These are phyloP conservation scores for Ophiothrix spiculata DNA, from an alignment of 35 echinoderm and acorn worm genomes.

Conservation along the genomic window DNA sequence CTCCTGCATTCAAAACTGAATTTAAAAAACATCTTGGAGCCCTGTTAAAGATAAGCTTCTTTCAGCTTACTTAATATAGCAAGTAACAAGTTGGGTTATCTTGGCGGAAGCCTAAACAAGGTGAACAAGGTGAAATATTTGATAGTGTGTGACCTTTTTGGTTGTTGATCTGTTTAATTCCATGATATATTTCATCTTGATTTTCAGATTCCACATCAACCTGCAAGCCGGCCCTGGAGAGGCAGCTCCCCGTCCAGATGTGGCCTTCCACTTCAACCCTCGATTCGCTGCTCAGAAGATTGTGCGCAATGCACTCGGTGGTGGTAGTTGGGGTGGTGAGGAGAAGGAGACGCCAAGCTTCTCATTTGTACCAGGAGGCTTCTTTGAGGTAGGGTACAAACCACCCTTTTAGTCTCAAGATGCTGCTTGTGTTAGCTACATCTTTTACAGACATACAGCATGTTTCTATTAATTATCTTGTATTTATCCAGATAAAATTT, in stretches of 20 bases:
- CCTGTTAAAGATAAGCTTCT: no score
- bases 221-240: constrained; percentile 59
- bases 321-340: constrained; percentile 67
- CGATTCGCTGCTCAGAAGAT: constrained; percentile 52
- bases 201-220: constrained; percentile 74
- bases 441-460: no score
- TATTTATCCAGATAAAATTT: no score
- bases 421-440: neutral
- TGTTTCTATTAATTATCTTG: no score
- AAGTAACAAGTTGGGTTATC: no score
- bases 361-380: constrained; percentile 63
- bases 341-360: constrained; percentile 57
- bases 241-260: constrained; percentile 38
- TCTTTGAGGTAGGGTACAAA: constrained; percentile 83
- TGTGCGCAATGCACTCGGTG: constrained; percentile 47
- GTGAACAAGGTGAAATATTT: no score
- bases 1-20: no score
- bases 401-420: neutral
- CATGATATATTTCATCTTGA: neutral
- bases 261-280: constrained; percentile 75
- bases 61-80: no score
- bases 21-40: no score
- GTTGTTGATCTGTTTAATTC: no score
- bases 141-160: no score
- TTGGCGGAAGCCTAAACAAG: no score